Evolutionary conservation across 2,797 vertebrate species (phyloP), one percentile per base, ranked within the genome.

Genomic region (Meda fulgida): DNA sequence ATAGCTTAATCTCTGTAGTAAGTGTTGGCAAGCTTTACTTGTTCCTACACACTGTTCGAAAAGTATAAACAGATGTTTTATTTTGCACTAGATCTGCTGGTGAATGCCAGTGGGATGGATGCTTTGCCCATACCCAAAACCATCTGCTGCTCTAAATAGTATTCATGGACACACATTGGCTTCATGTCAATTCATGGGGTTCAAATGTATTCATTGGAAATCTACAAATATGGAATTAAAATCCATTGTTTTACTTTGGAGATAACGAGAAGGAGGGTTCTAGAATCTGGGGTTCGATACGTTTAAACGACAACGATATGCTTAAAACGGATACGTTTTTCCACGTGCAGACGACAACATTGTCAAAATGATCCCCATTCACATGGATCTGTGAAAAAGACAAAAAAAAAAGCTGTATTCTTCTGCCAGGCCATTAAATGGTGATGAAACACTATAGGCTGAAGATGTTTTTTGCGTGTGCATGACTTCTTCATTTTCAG

Each of bases 41-140:
- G 48, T 81, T 40, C 34, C 31, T 58, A 29, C 51, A 46, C 51
- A 46, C 51, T 85, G 34, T 43, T 40, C 36, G 66, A 84, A 58
- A 70, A 81, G 48, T 69, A 73, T 69, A 77, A 75, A 78, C 83
- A 84, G 85, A 85, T 78, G 73, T 60, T 34, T 70, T 48, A 53
- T 51, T 53, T 53, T 53, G 51, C 26, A 46, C 13, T 34, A 83
- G 51, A 31, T 29, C 23, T 0, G 1, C 23, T 55, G 10, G n/a
- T 55, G 38, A 60, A 46, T 60, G 55, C 23, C 9, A 77, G 4
- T 34, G 58, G 53, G 34, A 76, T 76, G 34, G 19, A 46, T 16
- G 26, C 18, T 43, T 55, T 81, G n/a, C 46, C n/a, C 5, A 5
- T 51, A 43, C 58, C 18, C 58, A 58, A 71, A 81, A 81, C 34